Conservation (phyloP, 2,888 invertebrate species). For the Neocrepidodera transversa region DNA sequence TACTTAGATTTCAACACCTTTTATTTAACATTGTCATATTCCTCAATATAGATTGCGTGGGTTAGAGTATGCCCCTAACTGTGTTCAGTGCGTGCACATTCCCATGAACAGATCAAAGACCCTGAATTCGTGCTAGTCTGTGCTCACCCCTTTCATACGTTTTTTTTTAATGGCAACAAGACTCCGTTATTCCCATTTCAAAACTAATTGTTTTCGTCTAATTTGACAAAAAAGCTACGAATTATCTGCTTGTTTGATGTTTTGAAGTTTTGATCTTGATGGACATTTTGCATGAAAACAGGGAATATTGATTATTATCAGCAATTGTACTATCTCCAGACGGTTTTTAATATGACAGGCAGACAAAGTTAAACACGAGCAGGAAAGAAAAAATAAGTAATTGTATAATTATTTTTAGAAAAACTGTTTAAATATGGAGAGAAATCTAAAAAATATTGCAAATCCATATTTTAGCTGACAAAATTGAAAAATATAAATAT, state of each 20-base stretch:
- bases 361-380: too few species aligned
- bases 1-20: constrained; percentile 2
- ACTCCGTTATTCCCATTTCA: constrained; percentile 16
- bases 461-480: too few species aligned
- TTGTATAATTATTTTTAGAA: too few species aligned
- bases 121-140: constrained; percentile 41
- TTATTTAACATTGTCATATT: constrained; percentile 11
- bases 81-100: constrained; percentile 43
- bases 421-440: too few species aligned
- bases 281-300: constrained; percentile 1
- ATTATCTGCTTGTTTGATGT: constrained; percentile 1
- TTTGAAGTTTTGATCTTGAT: constrained; percentile 5
- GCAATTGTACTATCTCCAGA: not conserved
- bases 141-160: constrained; percentile 28
- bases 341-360: not conserved
- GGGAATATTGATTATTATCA: not conserved
- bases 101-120: constrained; percentile 47
- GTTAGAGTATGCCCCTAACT: constrained; percentile 7
- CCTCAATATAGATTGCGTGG: constrained; percentile 12
- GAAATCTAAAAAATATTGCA: too few species aligned
- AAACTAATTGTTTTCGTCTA: constrained; percentile 15
- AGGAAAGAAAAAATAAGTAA: too few species aligned
- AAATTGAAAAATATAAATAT: too few species aligned
- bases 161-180: constrained; percentile 21
- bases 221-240: constrained; percentile 14